phyloP scores from a whole-genome alignment of 2,888 invertebrate species.

The Leptogaster cylindrica region DNA sequence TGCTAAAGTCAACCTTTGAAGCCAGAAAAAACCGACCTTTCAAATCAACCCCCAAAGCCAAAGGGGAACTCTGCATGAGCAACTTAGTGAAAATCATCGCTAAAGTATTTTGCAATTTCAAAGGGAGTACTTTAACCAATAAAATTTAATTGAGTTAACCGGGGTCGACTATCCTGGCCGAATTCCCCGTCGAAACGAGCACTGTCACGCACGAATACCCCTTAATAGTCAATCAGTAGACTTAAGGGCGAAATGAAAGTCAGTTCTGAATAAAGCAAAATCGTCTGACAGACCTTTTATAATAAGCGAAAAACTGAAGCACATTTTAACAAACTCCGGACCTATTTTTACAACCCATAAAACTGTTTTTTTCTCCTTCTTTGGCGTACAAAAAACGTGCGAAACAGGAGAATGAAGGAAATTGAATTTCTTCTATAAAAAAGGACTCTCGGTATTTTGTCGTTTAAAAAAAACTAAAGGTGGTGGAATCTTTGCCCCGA shows the following conservation, averaged over 20 bases:
- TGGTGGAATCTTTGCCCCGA: neutral
- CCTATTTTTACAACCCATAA: conserved; percentile 7
- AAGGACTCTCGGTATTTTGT: neutral
- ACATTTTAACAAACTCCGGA: conserved; percentile 8
- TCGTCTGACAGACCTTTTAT: conserved; percentile 6
- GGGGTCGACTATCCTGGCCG: neutral
- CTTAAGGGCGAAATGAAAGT: conserved; percentile 3
- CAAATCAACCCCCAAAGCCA: neutral
- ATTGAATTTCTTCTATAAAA: neutral
- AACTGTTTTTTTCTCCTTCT: neutral
- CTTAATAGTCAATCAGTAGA: conserved; percentile 14
- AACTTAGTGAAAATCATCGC: neutral
- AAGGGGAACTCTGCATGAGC: neutral
- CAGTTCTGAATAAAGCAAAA: neutral
- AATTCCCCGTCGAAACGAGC: neutral
- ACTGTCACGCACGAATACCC: conserved; percentile 7
- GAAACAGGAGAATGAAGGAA: neutral
- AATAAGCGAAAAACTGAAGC: conserved; percentile 12
- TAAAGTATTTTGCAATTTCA: neutral
- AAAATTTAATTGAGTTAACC: conserved; percentile 12
- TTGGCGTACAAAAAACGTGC: neutral
- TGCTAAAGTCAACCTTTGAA: neutral
- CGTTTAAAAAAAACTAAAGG: neutral
- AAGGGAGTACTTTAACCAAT: neutral
- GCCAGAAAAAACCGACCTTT: neutral